phyloP scores from a whole-genome alignment of 1,140 invertebrate species.

The Drosophila dunni region DNA sequence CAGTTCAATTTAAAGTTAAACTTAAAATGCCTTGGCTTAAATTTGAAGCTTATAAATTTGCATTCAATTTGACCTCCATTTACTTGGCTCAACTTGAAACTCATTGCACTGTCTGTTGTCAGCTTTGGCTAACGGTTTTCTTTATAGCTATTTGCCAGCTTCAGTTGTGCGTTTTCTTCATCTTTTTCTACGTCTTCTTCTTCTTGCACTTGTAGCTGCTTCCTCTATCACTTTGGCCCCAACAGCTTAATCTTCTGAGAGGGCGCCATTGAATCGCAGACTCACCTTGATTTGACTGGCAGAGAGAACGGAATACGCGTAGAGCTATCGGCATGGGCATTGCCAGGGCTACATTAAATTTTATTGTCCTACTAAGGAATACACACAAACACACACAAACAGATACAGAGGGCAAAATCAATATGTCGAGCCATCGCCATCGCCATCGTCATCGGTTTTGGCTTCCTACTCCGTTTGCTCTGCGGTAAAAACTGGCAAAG shows the following conservation, averaged over 20 bases:
- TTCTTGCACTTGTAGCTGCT: background rate
- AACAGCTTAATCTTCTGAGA: constrained; percentile 29
- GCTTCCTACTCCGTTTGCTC: constrained; percentile 45
- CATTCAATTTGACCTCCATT: background rate
- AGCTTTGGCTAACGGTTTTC: constrained; percentile 8
- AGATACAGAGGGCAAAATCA: constrained; percentile 60
- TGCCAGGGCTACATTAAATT: constrained; percentile 31
- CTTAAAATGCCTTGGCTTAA: too few relatives aligned
- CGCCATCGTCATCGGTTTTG: constrained; percentile 7
- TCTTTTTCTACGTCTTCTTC: background rate
- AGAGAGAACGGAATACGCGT: constrained; percentile 7
- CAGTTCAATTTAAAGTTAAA: too few relatives aligned
- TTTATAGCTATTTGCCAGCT: background rate
- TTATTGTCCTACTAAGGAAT: constrained; percentile 24
- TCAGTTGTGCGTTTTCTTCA: background rate
- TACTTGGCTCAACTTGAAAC: background rate
- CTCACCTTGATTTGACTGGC: constrained; percentile 43
- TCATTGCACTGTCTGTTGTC: background rate
- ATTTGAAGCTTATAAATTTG: too few relatives aligned
- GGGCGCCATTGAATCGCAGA: constrained; percentile 31
- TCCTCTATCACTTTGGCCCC: constrained; percentile 4
- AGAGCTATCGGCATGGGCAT: constrained; percentile 10
- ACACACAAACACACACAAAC: background rate
- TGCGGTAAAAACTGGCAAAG: constrained; percentile 43
- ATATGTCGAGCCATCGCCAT: constrained; percentile 71